Evolutionary conservation across 2,113 vertebrate genomes (phyloP).

Genomic region (Montifringilla adamsi): DNA sequence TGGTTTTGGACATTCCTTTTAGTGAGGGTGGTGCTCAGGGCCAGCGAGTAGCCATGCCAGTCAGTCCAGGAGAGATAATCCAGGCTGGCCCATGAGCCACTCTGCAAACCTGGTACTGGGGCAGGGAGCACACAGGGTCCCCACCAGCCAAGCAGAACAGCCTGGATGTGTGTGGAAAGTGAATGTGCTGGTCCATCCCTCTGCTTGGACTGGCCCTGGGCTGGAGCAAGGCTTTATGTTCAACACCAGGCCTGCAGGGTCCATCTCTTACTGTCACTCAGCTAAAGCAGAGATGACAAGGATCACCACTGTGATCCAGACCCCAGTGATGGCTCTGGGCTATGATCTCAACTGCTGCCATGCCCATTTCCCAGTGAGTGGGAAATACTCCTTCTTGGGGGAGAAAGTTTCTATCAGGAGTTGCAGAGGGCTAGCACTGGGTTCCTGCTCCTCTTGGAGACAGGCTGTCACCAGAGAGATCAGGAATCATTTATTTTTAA

Average conservation of each 20-base stretch:
- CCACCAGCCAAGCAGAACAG: too few relatives aligned
- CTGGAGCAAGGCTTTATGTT: neutral
- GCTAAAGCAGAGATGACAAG: neutral
- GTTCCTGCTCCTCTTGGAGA: neutral
- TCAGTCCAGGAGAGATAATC: neutral
- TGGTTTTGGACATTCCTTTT: neutral
- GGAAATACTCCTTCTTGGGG: neutral
- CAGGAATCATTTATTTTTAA: constrained; percentile 21
- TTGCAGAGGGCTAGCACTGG: neutral
- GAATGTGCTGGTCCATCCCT: neutral
- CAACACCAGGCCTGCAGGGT: neutral
- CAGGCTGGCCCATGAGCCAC: neutral
- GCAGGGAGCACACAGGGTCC: neutral
- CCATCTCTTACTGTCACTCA: neutral
- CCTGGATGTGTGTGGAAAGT: rapidly evolving
- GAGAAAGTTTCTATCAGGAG: neutral
- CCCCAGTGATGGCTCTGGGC: neutral
- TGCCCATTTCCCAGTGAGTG: neutral
- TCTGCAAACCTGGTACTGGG: neutral
- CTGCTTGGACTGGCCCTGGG: neutral
- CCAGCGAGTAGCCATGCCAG: rapidly evolving
- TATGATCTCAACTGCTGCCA: neutral
- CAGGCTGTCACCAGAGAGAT: neutral
- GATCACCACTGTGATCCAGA: neutral
- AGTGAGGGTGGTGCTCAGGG: neutral